Percentiles rank a stretch among this genome's conserved stretches.
phyloP scores from a whole-genome alignment of 2,888 invertebrate species.

The Ennomos quercinarius region DNA sequence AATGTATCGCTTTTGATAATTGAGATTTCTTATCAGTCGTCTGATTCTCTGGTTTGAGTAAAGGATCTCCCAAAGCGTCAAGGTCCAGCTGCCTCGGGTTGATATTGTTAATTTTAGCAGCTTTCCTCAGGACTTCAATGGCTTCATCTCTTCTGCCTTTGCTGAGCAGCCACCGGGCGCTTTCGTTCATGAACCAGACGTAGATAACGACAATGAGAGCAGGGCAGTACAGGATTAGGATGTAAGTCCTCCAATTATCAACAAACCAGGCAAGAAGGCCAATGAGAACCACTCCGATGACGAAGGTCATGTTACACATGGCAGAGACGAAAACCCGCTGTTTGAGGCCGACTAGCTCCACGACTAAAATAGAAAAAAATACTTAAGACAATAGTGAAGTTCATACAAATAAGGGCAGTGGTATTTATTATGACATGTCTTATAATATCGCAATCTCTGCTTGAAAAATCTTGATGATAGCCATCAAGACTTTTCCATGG shows the following conservation, averaged over 20 bases:
- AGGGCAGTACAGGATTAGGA: conserved; percentile 89
- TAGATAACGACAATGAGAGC: conserved; percentile 88
- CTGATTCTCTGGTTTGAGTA: conserved; percentile 64
- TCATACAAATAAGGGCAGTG: conserved; percentile 15
- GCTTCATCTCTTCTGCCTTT: conserved; percentile 89
- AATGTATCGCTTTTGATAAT: conserved; percentile 81
- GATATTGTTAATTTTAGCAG: conserved; percentile 87
- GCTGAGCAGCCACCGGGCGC: conserved; percentile 91
- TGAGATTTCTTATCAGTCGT: conserved; percentile 71
- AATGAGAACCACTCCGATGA: conserved; percentile 89
- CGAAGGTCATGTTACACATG: conserved; percentile 90
- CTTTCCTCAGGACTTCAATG: conserved; percentile 85
- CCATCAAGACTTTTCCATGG: too few species aligned
- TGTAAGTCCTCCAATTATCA: conserved; percentile 89
- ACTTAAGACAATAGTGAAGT: conserved; percentile 14
- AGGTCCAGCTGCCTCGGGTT: conserved; percentile 79
- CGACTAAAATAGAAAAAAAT: conserved; percentile 79
- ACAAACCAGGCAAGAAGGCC: conserved; percentile 90
- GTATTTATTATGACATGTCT: conserved; percentile 7
- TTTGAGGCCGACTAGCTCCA: conserved; percentile 92
- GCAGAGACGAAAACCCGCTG: conserved; percentile 91
- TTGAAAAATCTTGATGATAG: too few species aligned
- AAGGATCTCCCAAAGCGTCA: conserved; percentile 73
- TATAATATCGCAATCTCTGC: too few species aligned
- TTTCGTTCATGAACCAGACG: conserved; percentile 90